Evolutionary conservation across 2,113 vertebrate genomes (phyloP), one percentile per base, ranked within the genome.

Genomic region (Tiliqua scincoides): DNA sequence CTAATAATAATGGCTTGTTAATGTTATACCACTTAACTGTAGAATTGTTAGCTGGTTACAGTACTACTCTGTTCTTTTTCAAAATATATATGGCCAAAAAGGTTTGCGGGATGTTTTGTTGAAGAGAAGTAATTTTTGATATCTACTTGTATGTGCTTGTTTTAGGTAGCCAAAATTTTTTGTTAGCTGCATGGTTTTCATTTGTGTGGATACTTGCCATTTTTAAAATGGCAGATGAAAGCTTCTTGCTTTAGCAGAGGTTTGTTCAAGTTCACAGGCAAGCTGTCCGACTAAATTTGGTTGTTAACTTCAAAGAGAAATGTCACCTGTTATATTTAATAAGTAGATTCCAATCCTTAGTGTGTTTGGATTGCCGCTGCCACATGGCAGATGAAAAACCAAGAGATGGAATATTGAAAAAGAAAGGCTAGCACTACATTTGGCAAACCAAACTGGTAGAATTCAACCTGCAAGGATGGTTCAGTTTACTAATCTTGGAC

Each of bases 181-280:
- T 96, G 95, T 96, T 95, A 93, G 95, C 94, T 93, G 20, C 89
- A 92, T 89, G 89, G 85, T 91, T 92, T 87, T 82, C 86, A 89
- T 82, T 92, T 87, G 91, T 92, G 92, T 73, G 85, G 83, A 92
- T 94, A 91, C 85, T 95, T 96, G 93, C 94, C 84, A 54, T 90
- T 86, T 91, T 87, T 76, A 93, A 94, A 94, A 91, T 89, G 90
- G 88, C 94, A 97, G 96, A 96, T 97, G 93, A 97, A 98, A 65
- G 85, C 89, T 93, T 97, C 96, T 83, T 93, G 95, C 96, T 94
- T 96, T 92, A 95, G 95, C 94, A 94, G 92, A 88, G 96, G 96
- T 95, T 96, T 90, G 94, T 93, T 96, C 95, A 95, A 94, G 96
- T 96, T 96, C 96, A 92, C 96, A 97, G 96, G 97, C 96, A 96